A percentile compares a stretch with the other conserved stretches of the same genome.
Conservation (phyloP, 2,113 vertebrate genomes). For the Empidonax alnorum region DNA sequence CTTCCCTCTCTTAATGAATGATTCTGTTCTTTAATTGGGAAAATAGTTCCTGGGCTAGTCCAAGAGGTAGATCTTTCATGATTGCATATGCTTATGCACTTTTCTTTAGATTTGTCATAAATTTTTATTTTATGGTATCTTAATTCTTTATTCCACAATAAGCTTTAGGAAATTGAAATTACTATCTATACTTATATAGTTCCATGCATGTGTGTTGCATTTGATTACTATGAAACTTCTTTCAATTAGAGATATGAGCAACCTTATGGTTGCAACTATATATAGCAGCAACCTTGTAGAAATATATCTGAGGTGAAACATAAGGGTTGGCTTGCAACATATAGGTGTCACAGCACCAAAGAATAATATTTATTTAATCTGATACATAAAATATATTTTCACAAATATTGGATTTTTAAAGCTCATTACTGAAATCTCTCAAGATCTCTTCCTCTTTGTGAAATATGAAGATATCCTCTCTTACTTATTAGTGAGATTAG, state of each 20-base stretch:
- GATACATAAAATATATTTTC: background rate
- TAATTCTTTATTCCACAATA: background rate
- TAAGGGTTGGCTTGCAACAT: background rate
- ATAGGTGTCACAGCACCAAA: background rate
- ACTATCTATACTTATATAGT: background rate
- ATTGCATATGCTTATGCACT: background rate
- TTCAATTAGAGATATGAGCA: background rate
- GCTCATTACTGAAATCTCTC: background rate
- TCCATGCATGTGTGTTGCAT: background rate
- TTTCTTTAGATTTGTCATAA: background rate
- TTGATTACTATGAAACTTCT: background rate
- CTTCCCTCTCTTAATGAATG: constrained; percentile 19
- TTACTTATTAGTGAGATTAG: background rate
- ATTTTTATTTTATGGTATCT: background rate
- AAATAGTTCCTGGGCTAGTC: background rate
- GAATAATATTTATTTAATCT: background rate
- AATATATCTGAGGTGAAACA: background rate
- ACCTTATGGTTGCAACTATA: too few relatives aligned
- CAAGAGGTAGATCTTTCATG: background rate
- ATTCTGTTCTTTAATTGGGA: constrained; percentile 2
- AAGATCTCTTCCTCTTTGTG: background rate
- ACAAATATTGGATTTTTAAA: background rate
- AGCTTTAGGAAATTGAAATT: background rate
- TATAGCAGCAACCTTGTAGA: background rate
- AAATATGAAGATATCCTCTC: background rate